Percentiles rank a stretch among this genome's conserved stretches.
These are phyloP conservation scores for Daboia siamensis DNA, from an alignment of 2,113 vertebrate species.

Conservation along the genomic window DNA sequence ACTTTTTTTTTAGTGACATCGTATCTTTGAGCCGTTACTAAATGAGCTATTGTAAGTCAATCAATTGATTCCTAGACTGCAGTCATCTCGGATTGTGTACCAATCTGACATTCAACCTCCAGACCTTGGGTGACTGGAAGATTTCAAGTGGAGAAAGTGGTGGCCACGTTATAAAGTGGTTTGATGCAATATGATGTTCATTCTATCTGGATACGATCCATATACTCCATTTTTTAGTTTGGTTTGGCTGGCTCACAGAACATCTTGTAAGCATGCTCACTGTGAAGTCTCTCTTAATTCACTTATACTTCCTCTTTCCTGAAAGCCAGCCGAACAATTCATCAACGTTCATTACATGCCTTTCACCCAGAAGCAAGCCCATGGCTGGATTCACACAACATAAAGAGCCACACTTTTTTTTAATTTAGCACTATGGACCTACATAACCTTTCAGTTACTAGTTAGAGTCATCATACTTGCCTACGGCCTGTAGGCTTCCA, in stretches of 20 bases:
- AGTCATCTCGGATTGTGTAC: background rate
- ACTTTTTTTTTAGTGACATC: too few relatives aligned
- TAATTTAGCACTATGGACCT: background rate
- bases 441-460: background rate
- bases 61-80: background rate
- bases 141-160: background rate
- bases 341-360: background rate
- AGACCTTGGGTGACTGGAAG: background rate
- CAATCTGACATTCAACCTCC: background rate
- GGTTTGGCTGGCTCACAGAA: background rate
- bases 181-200: background rate
- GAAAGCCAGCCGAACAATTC: too few relatives aligned
- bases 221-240: background rate
- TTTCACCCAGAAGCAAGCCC: background rate
- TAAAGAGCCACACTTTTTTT: background rate
- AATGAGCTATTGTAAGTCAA: background rate
- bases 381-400: background rate
- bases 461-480: background rate
- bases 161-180: background rate
- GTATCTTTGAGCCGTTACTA: too few relatives aligned
- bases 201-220: background rate
- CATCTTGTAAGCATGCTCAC: too few relatives aligned
- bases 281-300: background rate
- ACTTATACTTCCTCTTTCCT: background rate
- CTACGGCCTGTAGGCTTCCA: background rate